These are phyloP conservation scores for Helostoma temminkii DNA, from an alignment of 2,797 vertebrate species.

Conservation along the genomic window DNA sequence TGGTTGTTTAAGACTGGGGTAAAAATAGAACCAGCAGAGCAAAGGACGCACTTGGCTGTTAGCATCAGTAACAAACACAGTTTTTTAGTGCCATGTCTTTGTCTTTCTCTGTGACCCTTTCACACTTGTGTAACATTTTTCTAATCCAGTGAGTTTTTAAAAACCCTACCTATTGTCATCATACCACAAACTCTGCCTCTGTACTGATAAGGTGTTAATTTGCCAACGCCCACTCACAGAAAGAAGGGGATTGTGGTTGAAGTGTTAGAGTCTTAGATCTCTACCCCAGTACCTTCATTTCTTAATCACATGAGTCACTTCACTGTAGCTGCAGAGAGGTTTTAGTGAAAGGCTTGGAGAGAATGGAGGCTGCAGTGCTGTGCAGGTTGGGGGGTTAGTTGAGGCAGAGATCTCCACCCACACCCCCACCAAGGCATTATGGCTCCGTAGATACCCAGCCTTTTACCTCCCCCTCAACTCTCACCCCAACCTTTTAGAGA, in stretches of 20 bases:
- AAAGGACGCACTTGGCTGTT: slow-evolving; percentile 53
- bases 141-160: slow-evolving; percentile 36
- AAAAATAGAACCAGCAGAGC: slow-evolving; percentile 64
- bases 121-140: slow-evolving; percentile 27
- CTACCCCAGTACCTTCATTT: slow-evolving; percentile 60
- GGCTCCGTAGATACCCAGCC: slow-evolving; percentile 34
- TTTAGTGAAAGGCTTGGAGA: slow-evolving; percentile 59
- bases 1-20: slow-evolving; percentile 49
- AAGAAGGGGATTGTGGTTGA: slow-evolving; percentile 46
- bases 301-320: slow-evolving; percentile 78
- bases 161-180: slow-evolving; percentile 33
- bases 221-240: slow-evolving; percentile 41
- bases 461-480: slow-evolving; percentile 42
- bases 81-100: slow-evolving; percentile 11
- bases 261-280: slow-evolving; percentile 59
- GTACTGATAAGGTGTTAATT: slow-evolving; percentile 44
- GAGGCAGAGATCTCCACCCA: slow-evolving; percentile 40
- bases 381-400: slow-evolving; percentile 49
- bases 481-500: slow-evolving; percentile 25
- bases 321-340: slow-evolving; percentile 53
- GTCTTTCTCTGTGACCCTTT: slow-evolving; percentile 28
- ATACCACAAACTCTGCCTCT: slow-evolving; percentile 18
- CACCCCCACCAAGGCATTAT: slow-evolving; percentile 34
- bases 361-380: slow-evolving; percentile 38
- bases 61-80: slow-evolving; percentile 28